These are phyloP conservation scores for Ypsolopha scabrella DNA, from an alignment of 2,888 invertebrate genomes.

Conservation along the genomic window DNA sequence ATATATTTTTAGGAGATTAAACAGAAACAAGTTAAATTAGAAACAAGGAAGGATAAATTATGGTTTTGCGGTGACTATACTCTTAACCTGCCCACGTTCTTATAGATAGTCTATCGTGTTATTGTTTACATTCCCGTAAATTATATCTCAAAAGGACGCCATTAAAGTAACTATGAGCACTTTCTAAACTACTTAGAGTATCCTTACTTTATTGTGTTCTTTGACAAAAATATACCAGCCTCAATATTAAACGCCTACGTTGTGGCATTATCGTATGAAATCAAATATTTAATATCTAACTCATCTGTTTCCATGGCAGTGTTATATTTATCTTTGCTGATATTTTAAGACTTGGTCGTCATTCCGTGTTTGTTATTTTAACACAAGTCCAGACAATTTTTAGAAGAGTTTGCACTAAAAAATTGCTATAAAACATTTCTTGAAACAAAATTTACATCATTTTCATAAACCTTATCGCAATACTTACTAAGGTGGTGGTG, in stretches of 20 bases:
- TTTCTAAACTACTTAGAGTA: too few species aligned
- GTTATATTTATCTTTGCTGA: slow-evolving; percentile 12
- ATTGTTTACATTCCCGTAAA: background rate
- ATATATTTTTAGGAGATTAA: too few species aligned
- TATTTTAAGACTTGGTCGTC: slow-evolving; percentile 15
- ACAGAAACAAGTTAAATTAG: too few species aligned
- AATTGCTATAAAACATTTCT: too few species aligned
- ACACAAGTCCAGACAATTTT: background rate
- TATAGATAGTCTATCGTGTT: background rate
- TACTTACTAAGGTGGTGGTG: too few species aligned
- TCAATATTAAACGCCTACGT: slow-evolving; percentile 26
- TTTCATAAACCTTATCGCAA: too few species aligned
- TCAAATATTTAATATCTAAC: slow-evolving; percentile 18
- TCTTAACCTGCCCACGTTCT: too few species aligned
- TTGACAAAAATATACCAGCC: slow-evolving; percentile 32
- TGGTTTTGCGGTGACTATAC: too few species aligned
- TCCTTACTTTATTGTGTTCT: too few species aligned
- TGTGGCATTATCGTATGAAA: slow-evolving; percentile 8
- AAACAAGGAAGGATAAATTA: too few species aligned
- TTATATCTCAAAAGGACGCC: background rate
- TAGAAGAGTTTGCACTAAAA: too few species aligned
- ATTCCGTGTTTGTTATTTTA: slow-evolving; percentile 4
- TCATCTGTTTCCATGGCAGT: slow-evolving; percentile 29
- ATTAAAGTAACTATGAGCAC: too few species aligned
- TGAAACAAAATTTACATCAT: background rate